A percentile compares a stretch with the other conserved stretches of the same genome.
Evolutionary conservation across 2,888 invertebrate genomes (phyloP).

Genomic region (Argyresthia albistria): DNA sequence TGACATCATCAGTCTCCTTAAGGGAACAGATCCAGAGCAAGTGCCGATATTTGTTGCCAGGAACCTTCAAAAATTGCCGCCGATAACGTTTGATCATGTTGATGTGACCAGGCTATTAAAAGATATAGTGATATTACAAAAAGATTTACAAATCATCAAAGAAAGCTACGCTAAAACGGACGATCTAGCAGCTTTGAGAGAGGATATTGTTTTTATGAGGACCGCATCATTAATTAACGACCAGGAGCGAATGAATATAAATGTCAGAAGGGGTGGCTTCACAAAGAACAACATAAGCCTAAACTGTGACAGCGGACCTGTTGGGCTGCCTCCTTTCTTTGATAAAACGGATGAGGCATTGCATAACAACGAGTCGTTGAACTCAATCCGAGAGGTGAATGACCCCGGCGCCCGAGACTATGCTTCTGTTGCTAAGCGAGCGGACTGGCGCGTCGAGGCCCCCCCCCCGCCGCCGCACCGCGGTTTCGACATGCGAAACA

Average conservation of each 20-base stretch:
- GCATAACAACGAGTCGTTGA: too few species aligned
- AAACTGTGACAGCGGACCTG: too few species aligned
- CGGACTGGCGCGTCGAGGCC: too few species aligned
- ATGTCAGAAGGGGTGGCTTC: too few species aligned
- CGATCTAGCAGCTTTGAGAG: not conserved
- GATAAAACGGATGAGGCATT: too few species aligned
- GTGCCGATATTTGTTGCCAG: conserved; percentile 2
- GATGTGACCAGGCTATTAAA: not conserved
- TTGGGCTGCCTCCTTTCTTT: not conserved
- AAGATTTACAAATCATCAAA: not conserved
- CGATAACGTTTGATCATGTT: not conserved
- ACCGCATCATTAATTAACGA: not conserved
- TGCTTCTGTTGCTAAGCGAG: too few species aligned
- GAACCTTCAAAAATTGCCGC: conserved; percentile 4
- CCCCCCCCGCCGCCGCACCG: too few species aligned
- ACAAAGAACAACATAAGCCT: too few species aligned
- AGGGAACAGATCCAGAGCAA: not conserved
- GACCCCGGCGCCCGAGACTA: too few species aligned
- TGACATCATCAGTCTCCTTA: not conserved
- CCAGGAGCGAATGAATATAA: not conserved
- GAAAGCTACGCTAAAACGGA: not conserved
- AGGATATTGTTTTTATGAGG: not conserved
- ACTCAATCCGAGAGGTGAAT: too few species aligned
- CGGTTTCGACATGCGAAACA: too few species aligned
- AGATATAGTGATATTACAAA: not conserved